Evolutionary conservation across 1,140 invertebrate genomes (phyloP), one percentile per base, ranked within the genome.

Genomic region (Drosophila lowei): DNA sequence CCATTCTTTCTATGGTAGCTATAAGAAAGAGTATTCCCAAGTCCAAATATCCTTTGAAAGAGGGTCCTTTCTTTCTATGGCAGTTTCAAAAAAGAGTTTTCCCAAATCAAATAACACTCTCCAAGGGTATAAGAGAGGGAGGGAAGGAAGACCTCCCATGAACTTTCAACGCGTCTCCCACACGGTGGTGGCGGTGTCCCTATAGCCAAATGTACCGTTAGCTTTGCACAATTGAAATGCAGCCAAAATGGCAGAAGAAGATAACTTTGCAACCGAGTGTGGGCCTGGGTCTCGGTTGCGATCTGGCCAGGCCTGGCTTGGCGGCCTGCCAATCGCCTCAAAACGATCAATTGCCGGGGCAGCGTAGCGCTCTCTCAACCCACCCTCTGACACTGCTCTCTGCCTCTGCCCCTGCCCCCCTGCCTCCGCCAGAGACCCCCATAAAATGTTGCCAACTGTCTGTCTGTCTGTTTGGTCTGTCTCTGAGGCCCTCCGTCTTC

Each of bases 221-320:
- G 77, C 81, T 58, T 80, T 80, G 80, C 81, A 86, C 80, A 86
- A 85, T 86, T 86, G 81, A 85, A 80, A 85, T 86, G 74, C 83
- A 80, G 72, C 52, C 62, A 47, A 47, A 16, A 61, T 48, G 64
- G 79, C 54, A 73, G 76, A 76, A 71, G 78, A 76, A 71, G 78
- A 77, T 67, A 79, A 79, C 55, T 61, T 13, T 13, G 77, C 67
- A 70, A 46, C 49, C 30, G 44, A 84, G 76, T 76, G 54, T 76
- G 72, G 71, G 75, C 65, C 74, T 55, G 67, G 34, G 38, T 60
- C 44, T 47, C 13, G 21, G 49, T 34, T 50, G 38, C 54, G 41
- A 21, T 47, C 8, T 43, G 16, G 38, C 30, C 61, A 52, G 52
- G 67, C 47, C 44, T 60, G 46, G 63, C 41, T 68, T 80, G 71